Evolutionary conservation across 2,888 invertebrate species (phyloP).

Genomic region (Drosophila rubida): DNA sequence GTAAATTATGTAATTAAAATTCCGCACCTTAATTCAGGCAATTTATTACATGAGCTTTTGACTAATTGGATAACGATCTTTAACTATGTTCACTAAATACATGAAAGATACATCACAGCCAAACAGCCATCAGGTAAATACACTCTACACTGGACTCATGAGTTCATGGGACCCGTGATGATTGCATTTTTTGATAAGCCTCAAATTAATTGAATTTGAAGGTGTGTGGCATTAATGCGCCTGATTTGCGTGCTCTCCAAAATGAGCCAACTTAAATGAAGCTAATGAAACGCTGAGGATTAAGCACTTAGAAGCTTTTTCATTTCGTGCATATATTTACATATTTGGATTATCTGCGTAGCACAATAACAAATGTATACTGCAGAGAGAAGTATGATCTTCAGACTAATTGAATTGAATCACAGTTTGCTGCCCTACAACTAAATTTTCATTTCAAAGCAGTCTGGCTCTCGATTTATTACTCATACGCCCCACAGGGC

Average conservation of each 20-base stretch:
- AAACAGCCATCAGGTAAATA: conserved; percentile 19
- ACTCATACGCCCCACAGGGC: neutral
- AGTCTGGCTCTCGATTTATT: no score
- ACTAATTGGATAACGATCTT: conserved; percentile 80
- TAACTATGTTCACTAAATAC: conserved; percentile 75
- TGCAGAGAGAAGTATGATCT: no score
- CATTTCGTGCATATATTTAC: neutral
- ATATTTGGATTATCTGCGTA: no score
- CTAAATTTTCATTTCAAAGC: no score
- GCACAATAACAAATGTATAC: no score
- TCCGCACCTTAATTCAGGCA: conserved; percentile 83
- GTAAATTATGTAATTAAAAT: conserved; percentile 84
- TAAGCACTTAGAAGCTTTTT: neutral
- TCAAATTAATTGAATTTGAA: conserved; percentile 68
- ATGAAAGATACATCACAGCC: conserved; percentile 51
- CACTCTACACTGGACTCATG: conserved; percentile 28
- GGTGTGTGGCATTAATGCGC: conserved; percentile 35
- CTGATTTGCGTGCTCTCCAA: conserved; percentile 35
- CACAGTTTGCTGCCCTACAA: no score
- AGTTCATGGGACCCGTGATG: conserved; percentile 58
- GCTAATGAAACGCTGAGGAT: conserved; percentile 14
- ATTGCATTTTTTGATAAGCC: conserved; percentile 69
- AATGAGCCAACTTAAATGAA: conserved; percentile 2
- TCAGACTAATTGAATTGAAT: no score
- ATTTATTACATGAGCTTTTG: conserved; percentile 82